These are phyloP conservation scores for Incurvaria masculella DNA, from an alignment of 2,888 invertebrate species.

Conservation along the genomic window DNA sequence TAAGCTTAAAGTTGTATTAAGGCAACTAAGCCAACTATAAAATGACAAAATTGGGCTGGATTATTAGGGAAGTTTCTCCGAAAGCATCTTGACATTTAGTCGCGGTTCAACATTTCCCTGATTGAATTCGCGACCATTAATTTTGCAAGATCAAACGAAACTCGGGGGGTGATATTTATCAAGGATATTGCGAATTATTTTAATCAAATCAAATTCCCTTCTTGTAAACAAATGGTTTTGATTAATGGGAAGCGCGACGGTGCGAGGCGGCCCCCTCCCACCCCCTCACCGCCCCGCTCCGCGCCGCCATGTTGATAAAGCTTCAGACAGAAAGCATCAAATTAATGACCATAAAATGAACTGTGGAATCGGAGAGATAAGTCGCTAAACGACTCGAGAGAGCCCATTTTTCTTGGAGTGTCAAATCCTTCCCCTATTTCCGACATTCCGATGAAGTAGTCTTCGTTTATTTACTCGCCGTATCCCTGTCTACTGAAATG, in stretches of 20 bases:
- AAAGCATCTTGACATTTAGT: neutral
- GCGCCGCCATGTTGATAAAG: conserved; percentile 53
- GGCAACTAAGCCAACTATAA: too few relatives aligned
- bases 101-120: conserved; percentile 29
- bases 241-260: conserved; percentile 56
- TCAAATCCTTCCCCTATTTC: too few relatives aligned
- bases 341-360: conserved; percentile 59
- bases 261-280: too few relatives aligned
- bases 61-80: neutral
- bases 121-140: conserved; percentile 56
- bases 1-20: too few relatives aligned
- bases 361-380: conserved; percentile 54
- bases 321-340: conserved; percentile 52
- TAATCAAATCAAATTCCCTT: conserved; percentile 58
- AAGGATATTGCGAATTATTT: conserved; percentile 59
- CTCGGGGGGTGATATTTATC: conserved; percentile 57
- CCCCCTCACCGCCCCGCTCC: too few relatives aligned
- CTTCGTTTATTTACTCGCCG: too few relatives aligned
- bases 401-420: conserved; percentile 46
- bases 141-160: conserved; percentile 55
- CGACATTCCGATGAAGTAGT: too few relatives aligned
- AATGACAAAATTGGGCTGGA: too few relatives aligned
- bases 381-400: conserved; percentile 52
- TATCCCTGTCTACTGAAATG: too few relatives aligned
- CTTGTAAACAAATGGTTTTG: conserved; percentile 59